phyloP scores from a whole-genome alignment of 2,113 vertebrate genomes.

The Micronycteris hirsuta region DNA sequence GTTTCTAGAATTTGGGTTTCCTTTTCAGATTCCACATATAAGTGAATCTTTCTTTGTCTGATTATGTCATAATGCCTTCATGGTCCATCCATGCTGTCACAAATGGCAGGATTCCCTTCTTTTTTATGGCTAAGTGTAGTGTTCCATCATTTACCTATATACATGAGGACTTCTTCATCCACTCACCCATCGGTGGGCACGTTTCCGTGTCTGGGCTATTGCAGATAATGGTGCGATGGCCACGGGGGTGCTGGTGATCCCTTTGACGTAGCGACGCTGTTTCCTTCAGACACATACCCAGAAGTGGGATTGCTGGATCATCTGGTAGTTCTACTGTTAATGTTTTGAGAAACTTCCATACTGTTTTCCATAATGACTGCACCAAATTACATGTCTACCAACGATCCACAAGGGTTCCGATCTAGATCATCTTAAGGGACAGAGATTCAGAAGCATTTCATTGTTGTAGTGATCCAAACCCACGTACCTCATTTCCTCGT shows the following conservation, averaged over 20 bases:
- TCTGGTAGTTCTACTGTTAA: background rate
- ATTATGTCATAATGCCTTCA: background rate
- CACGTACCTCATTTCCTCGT: background rate
- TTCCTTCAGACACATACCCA: background rate
- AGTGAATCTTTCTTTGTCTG: background rate
- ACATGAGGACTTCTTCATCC: background rate
- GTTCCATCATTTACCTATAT: background rate
- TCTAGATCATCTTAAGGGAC: slow-evolving; percentile 55
- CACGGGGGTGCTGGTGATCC: background rate
- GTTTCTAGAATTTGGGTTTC: background rate
- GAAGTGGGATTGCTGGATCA: background rate
- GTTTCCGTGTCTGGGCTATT: background rate
- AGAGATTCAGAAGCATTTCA: slow-evolving; percentile 59
- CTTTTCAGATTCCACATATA: background rate
- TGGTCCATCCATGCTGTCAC: background rate
- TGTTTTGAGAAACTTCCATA: background rate
- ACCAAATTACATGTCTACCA: background rate
- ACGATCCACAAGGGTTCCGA: too few species aligned
- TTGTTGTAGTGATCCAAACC: slow-evolving; percentile 53
- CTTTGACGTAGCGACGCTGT: background rate
- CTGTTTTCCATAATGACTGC: background rate
- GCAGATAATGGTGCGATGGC: background rate
- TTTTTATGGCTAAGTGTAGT: background rate
- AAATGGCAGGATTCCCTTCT: background rate
- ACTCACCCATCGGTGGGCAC: background rate